Percentiles rank a stretch among this genome's conserved stretches.
Conservation (phyloP, 2,888 invertebrate species). For the Aphidoletes aphidimyza region DNA sequence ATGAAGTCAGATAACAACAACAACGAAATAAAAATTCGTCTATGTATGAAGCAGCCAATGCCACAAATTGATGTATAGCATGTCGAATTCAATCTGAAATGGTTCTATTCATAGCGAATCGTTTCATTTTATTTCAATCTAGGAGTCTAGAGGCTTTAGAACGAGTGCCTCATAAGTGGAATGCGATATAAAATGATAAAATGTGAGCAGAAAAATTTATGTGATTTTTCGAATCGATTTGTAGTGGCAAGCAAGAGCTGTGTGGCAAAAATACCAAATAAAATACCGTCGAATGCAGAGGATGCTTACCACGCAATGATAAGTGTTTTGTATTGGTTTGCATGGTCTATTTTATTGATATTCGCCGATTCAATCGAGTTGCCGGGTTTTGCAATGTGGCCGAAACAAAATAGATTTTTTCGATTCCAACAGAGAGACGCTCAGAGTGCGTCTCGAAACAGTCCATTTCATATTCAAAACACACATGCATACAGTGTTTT, state of each 20-base stretch:
- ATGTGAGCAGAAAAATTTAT: constrained; percentile 1
- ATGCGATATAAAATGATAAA: constrained; percentile 51
- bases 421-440: neutral
- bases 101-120: constrained; percentile 25
- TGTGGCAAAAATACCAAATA: too few species aligned
- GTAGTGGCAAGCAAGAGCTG: too few species aligned
- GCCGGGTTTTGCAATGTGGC: neutral
- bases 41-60: neutral
- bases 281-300: neutral
- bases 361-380: neutral
- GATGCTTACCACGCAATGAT: neutral
- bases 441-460: neutral
- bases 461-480: constrained; percentile 34
- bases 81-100: constrained; percentile 11
- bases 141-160: neutral
- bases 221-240: too few species aligned
- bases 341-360: constrained; percentile 13
- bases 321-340: neutral
- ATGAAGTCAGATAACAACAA: neutral
- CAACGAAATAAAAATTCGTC: too few species aligned
- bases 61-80: neutral
- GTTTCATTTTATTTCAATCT: constrained; percentile 37
- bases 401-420: neutral
- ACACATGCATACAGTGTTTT: too few species aligned
- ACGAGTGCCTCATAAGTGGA: constrained; percentile 32